Evolutionary conservation across 2,888 invertebrate genomes (phyloP).

Genomic region (Ditula angustiorana): DNA sequence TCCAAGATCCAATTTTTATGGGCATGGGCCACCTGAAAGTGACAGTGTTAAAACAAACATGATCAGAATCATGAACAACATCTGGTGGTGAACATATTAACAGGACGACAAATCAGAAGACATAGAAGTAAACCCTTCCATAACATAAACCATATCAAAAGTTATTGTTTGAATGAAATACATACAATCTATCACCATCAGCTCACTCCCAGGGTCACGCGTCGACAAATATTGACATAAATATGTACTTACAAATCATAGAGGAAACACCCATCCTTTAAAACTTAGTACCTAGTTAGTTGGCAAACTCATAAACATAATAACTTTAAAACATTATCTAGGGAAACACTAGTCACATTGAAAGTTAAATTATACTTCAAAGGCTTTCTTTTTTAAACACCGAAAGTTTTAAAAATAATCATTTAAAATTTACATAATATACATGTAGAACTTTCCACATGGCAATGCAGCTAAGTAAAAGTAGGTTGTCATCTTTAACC

Average conservation of each 20-base stretch:
- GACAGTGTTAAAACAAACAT: not conserved
- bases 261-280: conserved; percentile 68
- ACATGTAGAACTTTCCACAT: not conserved
- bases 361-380: not conserved
- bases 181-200: conserved; percentile 81
- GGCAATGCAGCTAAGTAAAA: not conserved
- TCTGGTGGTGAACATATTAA: conserved; percentile 18
- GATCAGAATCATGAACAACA: not conserved
- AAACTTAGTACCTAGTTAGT: conserved; percentile 30
- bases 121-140: conserved; percentile 33
- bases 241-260: conserved; percentile 75
- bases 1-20: not conserved
- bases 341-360: conserved; percentile 5
- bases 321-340: conserved; percentile 3
- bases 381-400: not conserved
- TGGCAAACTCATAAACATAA: conserved; percentile 13
- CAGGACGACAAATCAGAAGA: conserved; percentile 15
- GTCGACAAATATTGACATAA: conserved; percentile 63
- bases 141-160: conserved; percentile 56
- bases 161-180: conserved; percentile 71
- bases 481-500: not conserved
- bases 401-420: conserved; percentile 6
- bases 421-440: not conserved
- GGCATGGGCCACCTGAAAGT: not conserved
- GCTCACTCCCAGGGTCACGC: conserved; percentile 70